Evolutionary conservation across 2,113 vertebrate species (phyloP), one percentile per base, ranked within the genome.

Genomic region (Passer domesticus): DNA sequence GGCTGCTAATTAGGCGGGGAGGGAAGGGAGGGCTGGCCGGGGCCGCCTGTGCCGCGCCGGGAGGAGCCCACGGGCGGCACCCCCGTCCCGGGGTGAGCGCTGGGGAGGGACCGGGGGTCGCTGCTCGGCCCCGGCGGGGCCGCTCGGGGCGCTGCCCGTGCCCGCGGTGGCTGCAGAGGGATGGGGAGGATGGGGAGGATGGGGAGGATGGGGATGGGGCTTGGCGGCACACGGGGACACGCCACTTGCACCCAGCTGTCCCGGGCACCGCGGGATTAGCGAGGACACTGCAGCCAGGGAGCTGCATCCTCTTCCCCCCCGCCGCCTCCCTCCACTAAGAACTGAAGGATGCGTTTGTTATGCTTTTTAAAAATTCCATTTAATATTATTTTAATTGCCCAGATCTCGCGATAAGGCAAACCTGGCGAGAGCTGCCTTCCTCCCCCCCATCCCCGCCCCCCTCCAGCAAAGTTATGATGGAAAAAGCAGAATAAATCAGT

Each of bases 1-100:
- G 67, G 93, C 75, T 77, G 63, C 56, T 95, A 95, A 96, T 96
- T 83, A 92, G 69, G 76, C 7, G 43, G 69, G 82, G 76, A 94
- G 52, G 47, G 31, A 79, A 53, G 62, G 69, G 73, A 92, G 73
- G 80, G 81, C 23, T 17, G 50, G 37, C 21, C 49, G 41, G 67
- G 56, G 35, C 64, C 25, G 80, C 67, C 50, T 25, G 55, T 7
- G 80, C 74, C 52, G 64, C 25, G n/a, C 35, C 86, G 58, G 76
- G 75, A 88, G 80, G 58, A 80, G 62, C 28, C 35, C 59, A 15
- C 4, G 64, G 72, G 67, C 8, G 66, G 43, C 59, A 35, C 5
- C 9, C 60, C 75, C 72, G 46, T 15, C 47, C 60, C 11, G 46
- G 44, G 27, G 9, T 39, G 50, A 79, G 70, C 72, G 84, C 75